Conservation (phyloP, 2,888 invertebrate genomes). For the Aphodius sticticus region DNA sequence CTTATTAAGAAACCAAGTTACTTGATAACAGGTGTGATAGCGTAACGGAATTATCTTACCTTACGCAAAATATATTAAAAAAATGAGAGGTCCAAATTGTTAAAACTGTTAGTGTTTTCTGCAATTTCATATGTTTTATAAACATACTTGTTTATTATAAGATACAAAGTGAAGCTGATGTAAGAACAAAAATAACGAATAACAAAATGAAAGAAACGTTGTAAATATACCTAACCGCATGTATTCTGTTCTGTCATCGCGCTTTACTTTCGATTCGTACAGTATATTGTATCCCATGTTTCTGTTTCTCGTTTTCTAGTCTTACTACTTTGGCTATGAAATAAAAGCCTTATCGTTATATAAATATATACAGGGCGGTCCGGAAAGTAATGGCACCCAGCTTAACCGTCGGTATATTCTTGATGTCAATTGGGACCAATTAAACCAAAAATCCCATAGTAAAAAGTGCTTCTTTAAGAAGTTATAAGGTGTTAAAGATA, state of each 20-base stretch:
- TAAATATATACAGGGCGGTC: too few species aligned
- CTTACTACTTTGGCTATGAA: conserved; percentile 4
- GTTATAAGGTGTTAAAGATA: too few species aligned
- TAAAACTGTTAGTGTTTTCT: conserved; percentile 60
- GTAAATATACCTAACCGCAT: conserved; percentile 51
- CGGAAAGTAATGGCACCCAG: too few species aligned
- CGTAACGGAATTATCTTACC: conserved; percentile 57
- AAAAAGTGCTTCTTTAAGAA: too few species aligned
- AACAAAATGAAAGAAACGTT: conserved; percentile 54
- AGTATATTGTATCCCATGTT: conserved; percentile 5
- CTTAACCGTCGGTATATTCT: too few species aligned
- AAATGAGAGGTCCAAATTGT: conserved; percentile 62
- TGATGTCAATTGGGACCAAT: too few species aligned
- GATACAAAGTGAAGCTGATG: conserved; percentile 44
- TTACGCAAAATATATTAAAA: conserved; percentile 53
- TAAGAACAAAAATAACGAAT: not conserved
- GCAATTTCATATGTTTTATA: conserved; percentile 63
- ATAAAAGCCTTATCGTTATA: conserved; percentile 47
- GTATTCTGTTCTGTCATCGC: not conserved
- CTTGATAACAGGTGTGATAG: conserved; percentile 56
- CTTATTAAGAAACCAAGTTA: not conserved
- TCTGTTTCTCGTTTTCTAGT: conserved; percentile 1
- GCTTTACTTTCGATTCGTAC: not conserved
- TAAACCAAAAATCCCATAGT: too few species aligned
- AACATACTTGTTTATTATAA: conserved; percentile 55